Evolutionary conservation across 2,888 invertebrate genomes (phyloP).

Genomic region (Eilema caniola): DNA sequence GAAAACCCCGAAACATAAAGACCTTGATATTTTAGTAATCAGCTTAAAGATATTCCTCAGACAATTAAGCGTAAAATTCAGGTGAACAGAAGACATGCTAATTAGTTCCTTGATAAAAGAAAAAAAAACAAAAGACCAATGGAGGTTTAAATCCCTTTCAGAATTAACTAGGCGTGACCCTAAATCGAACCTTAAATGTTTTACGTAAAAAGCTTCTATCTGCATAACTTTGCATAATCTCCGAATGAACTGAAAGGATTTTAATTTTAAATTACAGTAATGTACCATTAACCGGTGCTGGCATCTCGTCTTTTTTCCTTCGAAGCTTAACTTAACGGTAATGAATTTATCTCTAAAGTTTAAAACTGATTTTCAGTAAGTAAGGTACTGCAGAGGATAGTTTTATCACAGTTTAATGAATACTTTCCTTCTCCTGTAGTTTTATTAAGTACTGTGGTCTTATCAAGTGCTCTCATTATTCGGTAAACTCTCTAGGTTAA

Average conservation of each 20-base stretch:
- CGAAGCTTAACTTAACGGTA: conserved; percentile 26
- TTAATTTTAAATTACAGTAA: conserved; percentile 79
- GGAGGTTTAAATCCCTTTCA: conserved; percentile 36
- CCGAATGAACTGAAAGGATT: conserved; percentile 78
- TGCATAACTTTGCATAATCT: conserved; percentile 82
- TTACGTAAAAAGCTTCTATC: conserved; percentile 71
- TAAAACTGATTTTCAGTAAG: not conserved
- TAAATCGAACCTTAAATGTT: conserved; percentile 57
- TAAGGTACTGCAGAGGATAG: not conserved
- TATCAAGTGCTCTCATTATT: too few species aligned
- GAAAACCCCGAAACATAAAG: not conserved
- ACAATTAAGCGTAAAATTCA: conserved; percentile 9
- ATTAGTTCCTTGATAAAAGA: conserved; percentile 25
- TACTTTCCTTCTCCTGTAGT: too few species aligned
- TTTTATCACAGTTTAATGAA: not conserved
- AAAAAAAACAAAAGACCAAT: conserved; percentile 25
- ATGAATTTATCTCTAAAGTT: conserved; percentile 5
- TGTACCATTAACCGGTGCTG: conserved; percentile 60
- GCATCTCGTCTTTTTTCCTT: conserved; percentile 52
- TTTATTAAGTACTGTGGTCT: too few species aligned
- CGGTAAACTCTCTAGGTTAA: too few species aligned
- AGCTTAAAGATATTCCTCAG: not conserved
- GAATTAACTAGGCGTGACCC: conserved; percentile 43
- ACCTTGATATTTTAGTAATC: not conserved
- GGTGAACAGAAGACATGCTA: conserved; percentile 19